Evolutionary conservation across 2,888 invertebrate genomes (phyloP).

Genomic region (Pristionchus exspectatus): DNA sequence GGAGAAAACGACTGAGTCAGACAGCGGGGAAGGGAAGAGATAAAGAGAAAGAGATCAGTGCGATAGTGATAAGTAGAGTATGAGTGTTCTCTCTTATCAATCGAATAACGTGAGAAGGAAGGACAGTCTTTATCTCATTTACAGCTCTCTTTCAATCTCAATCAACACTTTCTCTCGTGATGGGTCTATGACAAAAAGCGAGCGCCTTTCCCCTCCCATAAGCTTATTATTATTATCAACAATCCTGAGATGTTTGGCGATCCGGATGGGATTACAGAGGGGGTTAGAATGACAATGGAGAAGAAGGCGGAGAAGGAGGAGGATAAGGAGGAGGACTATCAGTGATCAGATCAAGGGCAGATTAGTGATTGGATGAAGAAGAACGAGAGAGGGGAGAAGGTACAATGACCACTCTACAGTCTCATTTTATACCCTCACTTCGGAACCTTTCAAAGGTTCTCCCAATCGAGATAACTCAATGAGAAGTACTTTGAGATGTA

Average conservation of each 20-base stretch:
- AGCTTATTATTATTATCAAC: slow-evolving; percentile 9
- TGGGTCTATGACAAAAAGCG: slow-evolving; percentile 1
- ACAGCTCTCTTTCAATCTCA: slow-evolving; percentile 29
- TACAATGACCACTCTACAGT: slow-evolving; percentile 11
- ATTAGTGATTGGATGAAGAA: background rate
- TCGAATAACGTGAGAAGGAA: background rate
- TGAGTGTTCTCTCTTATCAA: slow-evolving; percentile 38
- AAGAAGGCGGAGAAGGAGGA: background rate
- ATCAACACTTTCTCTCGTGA: background rate
- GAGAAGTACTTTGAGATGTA: background rate
- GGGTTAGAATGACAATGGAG: background rate
- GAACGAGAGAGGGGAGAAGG: background rate
- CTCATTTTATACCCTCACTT: slow-evolving; percentile 11
- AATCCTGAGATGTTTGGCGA: background rate
- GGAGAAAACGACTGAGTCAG: background rate
- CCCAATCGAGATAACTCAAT: background rate
- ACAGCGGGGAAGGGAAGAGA: background rate
- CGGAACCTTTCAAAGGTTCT: slow-evolving; percentile 13
- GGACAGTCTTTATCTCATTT: slow-evolving; percentile 4
- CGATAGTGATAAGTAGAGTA: slow-evolving; percentile 31
- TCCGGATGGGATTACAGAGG: slow-evolving; percentile 19
- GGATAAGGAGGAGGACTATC: background rate
- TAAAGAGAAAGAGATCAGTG: background rate
- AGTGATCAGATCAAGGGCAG: slow-evolving; percentile 26
- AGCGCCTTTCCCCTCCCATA: background rate